Evolutionary conservation across 2,888 invertebrate species (phyloP).

Genomic region (Notodonta dromedarius): DNA sequence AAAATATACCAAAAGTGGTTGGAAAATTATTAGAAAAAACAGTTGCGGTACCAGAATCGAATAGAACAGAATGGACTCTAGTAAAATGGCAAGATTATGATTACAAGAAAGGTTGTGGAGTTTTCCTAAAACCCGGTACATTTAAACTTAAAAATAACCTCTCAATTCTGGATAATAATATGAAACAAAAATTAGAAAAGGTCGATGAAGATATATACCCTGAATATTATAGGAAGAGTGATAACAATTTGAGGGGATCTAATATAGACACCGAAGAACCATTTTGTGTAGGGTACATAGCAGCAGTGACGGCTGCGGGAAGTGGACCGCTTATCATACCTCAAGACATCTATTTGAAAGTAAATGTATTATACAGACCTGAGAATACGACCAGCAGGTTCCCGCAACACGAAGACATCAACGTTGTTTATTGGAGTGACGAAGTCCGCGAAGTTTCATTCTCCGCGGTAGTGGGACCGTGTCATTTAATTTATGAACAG

Average conservation of each 20-base stretch:
- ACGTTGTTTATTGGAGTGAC: slow-evolving; percentile 90
- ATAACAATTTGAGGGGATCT: slow-evolving; percentile 88
- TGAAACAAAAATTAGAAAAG: slow-evolving; percentile 69
- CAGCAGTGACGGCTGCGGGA: slow-evolving; percentile 84
- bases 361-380: slow-evolving; percentile 89
- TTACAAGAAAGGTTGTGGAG: slow-evolving; percentile 87
- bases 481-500: slow-evolving; percentile 86
- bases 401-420: slow-evolving; percentile 87
- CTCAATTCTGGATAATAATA: slow-evolving; percentile 34
- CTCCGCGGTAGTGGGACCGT: slow-evolving; percentile 87
- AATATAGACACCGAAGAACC: slow-evolving; percentile 90
- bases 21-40: slow-evolving; percentile 69
- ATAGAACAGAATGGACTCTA: slow-evolving; percentile 73
- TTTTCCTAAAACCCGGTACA: slow-evolving; percentile 87
- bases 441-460: slow-evolving; percentile 87
- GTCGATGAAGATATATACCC: slow-evolving; percentile 91
- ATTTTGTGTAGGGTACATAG: slow-evolving; percentile 89
- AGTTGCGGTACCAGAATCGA: slow-evolving; percentile 59
- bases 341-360: slow-evolving; percentile 86
- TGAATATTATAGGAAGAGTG: slow-evolving; percentile 91
- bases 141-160: slow-evolving; percentile 82
- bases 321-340: slow-evolving; percentile 79
- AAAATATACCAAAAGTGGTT: slow-evolving; percentile 75
- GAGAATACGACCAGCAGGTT: slow-evolving; percentile 88
- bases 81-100: slow-evolving; percentile 85